Conservation (phyloP, 1,140 invertebrate genomes). For the Zaprionus capensis region DNA sequence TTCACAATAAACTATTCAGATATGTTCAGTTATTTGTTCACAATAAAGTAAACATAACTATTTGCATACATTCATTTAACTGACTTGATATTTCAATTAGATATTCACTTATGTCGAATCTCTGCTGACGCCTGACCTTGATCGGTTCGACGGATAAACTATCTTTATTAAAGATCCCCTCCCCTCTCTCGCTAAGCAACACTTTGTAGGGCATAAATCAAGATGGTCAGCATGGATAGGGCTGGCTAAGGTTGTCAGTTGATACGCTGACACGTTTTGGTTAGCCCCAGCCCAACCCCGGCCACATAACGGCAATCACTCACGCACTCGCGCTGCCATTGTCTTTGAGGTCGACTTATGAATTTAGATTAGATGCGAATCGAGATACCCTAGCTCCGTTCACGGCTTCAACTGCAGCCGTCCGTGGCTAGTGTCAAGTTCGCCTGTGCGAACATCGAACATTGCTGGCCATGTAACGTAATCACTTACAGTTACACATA, state of each 20-base stretch:
- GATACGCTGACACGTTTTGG: conserved; percentile 25
- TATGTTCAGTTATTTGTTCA: neutral
- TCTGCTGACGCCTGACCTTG: conserved; percentile 15
- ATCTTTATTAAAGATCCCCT: conserved; percentile 15
- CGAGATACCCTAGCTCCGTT: conserved; percentile 20
- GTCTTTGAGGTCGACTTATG: conserved; percentile 45
- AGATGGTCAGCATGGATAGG: conserved; percentile 36
- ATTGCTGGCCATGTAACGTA: conserved; percentile 39
- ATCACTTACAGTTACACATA: conserved; percentile 49
- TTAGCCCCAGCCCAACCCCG: too few relatives aligned
- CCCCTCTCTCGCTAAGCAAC: neutral
- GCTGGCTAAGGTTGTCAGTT: conserved; percentile 33
- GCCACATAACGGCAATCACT: conserved; percentile 49
- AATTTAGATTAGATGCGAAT: conserved; percentile 52
- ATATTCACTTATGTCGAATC: neutral
- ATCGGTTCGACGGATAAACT: conserved; percentile 9
- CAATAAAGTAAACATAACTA: neutral
- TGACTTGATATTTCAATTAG: neutral
- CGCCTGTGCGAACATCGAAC: conserved; percentile 8
- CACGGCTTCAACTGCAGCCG: neutral
- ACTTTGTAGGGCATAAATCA: conserved; percentile 35
- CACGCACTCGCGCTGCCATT: conserved; percentile 46
- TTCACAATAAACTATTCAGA: neutral
- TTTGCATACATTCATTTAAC: neutral
- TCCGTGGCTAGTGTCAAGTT: conserved; percentile 40